Percentiles rank a stretch among this genome's conserved stretches.
Evolutionary conservation across 2,113 vertebrate species (phyloP).

Genomic region (Colius striatus): DNA sequence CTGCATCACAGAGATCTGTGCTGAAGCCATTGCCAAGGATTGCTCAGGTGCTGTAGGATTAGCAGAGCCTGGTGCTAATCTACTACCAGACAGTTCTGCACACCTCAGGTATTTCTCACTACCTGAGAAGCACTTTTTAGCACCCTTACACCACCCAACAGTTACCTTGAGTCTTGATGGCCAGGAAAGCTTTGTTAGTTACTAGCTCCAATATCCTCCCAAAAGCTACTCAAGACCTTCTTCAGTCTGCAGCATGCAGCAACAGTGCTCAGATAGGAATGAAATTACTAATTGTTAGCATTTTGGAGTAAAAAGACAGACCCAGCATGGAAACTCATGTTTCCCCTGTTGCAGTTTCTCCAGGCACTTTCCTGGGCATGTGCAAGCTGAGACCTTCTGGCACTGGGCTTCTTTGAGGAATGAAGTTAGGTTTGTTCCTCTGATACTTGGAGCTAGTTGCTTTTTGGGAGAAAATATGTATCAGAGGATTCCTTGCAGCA

Average conservation of each 20-base stretch:
- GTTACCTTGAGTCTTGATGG: not conserved
- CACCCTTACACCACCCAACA: not conserved
- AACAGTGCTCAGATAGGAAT: not conserved
- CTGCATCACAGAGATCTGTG: rapidly evolving
- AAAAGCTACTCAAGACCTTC: not conserved
- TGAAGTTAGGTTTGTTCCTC: not conserved
- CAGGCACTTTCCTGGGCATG: not conserved
- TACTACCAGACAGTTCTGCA: not conserved
- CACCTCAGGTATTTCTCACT: not conserved
- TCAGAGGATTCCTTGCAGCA: not conserved
- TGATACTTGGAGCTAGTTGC: not conserved
- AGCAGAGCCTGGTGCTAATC: not conserved
- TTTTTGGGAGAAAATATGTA: not conserved
- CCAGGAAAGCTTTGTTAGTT: not conserved
- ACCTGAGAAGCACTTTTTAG: not conserved
- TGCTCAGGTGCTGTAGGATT: not conserved
- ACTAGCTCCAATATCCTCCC: not conserved
- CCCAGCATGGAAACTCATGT: not conserved
- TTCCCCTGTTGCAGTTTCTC: not conserved
- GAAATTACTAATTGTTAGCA: not conserved
- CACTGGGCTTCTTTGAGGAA: not conserved
- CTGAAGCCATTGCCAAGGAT: rapidly evolving
- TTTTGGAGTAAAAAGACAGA: not conserved
- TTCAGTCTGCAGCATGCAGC: not conserved
- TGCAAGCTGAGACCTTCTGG: not conserved